These are phyloP conservation scores for Drosophila eohydei DNA, from an alignment of 2,888 invertebrate genomes.

Conservation along the genomic window DNA sequence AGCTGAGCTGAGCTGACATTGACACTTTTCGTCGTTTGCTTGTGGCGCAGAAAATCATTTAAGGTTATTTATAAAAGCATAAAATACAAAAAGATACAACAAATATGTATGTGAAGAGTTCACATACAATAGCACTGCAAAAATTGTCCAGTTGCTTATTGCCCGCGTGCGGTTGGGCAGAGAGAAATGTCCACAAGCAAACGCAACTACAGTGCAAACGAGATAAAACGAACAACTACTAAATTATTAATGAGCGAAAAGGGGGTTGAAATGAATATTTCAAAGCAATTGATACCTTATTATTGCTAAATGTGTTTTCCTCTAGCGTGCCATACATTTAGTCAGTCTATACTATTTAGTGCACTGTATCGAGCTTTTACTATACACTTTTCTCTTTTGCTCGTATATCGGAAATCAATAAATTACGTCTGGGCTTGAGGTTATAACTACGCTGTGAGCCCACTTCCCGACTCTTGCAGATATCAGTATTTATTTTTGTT, in stretches of 20 bases:
- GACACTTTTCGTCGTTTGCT: constrained; percentile 71
- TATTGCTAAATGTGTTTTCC: background rate
- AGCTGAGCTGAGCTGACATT: constrained; percentile 76
- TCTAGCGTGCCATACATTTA: background rate
- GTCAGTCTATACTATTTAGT: background rate
- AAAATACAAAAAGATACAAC: constrained; percentile 22
- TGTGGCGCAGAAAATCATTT: constrained; percentile 63
- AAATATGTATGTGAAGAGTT: background rate
- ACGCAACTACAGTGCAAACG: constrained; percentile 2
- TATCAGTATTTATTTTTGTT: constrained; percentile 6
- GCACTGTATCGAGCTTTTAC: background rate
- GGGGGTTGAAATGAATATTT: constrained; percentile 3
- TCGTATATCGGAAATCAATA: constrained; percentile 49
- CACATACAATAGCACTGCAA: constrained; percentile 5
- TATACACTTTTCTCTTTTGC: background rate
- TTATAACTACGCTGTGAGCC: constrained; percentile 9
- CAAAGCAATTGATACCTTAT: constrained; percentile 8
- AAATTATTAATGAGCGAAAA: constrained; percentile 6
- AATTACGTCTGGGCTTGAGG: constrained; percentile 18
- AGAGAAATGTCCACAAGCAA: constrained; percentile 5
- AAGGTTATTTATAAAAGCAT: constrained; percentile 72
- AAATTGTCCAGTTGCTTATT: constrained; percentile 1
- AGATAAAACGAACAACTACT: constrained; percentile 1
- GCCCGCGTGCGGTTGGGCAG: background rate
- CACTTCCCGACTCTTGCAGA: constrained; percentile 44